Evolutionary conservation across 2,888 invertebrate species (phyloP).

Genomic region (Orchesellides sinensis): DNA sequence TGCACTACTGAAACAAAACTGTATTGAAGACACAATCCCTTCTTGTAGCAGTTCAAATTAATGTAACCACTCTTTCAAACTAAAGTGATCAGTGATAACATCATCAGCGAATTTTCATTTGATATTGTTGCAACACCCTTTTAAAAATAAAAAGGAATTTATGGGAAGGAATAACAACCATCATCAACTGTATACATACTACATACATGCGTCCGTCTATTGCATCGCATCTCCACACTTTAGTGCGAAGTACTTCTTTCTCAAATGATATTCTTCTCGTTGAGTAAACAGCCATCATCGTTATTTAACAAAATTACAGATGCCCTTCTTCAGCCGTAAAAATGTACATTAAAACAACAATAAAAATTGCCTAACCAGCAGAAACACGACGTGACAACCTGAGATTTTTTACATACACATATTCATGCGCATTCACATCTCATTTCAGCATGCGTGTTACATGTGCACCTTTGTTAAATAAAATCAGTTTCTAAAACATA

Average conservation of each 20-base stretch:
- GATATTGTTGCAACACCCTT: conserved; percentile 51
- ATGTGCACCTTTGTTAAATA: no score
- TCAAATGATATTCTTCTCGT: neutral
- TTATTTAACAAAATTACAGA: neutral
- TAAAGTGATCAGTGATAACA: conserved; percentile 59
- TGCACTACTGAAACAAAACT: no score
- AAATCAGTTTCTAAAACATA: no score
- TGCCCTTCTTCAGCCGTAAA: conserved; percentile 29
- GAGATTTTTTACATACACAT: neutral
- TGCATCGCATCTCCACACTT: neutral
- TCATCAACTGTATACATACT: neutral
- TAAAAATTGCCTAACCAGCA: conserved; percentile 24
- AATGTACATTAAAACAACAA: conserved; percentile 21
- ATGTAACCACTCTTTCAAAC: conserved; percentile 42
- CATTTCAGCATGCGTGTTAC: no score
- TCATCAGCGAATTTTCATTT: conserved; percentile 22
- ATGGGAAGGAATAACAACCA: neutral
- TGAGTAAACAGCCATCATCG: conserved; percentile 2
- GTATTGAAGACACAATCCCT: no score
- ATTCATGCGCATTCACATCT: neutral
- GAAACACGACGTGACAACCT: neutral
- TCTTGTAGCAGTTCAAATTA: conserved; percentile 16
- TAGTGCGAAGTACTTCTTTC: neutral
- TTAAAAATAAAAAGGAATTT: conserved; percentile 16
- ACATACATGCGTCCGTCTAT: neutral